Conservation (phyloP, 2,888 invertebrate genomes). For the Serrognathus titanus region DNA sequence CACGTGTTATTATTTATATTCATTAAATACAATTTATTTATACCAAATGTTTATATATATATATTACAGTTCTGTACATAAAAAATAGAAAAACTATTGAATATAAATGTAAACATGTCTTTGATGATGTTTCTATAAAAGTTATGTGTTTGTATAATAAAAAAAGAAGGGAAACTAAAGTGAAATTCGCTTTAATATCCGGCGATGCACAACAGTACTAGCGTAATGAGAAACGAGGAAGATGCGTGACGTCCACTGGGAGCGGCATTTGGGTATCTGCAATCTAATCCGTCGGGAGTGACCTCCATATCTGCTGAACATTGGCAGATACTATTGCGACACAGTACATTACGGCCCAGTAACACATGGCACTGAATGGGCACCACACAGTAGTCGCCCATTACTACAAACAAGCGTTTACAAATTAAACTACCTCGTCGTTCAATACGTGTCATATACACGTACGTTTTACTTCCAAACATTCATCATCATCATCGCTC, state of each 20-base stretch:
- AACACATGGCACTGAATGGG: slow-evolving; percentile 4
- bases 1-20: slow-evolving; percentile 3
- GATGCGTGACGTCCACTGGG: background rate
- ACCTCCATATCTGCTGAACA: slow-evolving; percentile 11
- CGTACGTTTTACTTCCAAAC: background rate
- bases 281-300: slow-evolving; percentile 7
- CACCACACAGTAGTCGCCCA: slow-evolving; percentile 12
- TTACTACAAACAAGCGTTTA: slow-evolving; percentile 7
- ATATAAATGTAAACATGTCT: slow-evolving; percentile 24
- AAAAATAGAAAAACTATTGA: slow-evolving; percentile 8
- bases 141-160: slow-evolving; percentile 34
- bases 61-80: slow-evolving; percentile 8
- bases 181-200: no score
- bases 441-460: no score
- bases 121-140: slow-evolving; percentile 31
- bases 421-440: background rate
- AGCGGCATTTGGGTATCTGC: background rate
- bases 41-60: slow-evolving; percentile 10
- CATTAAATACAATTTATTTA: slow-evolving; percentile 5
- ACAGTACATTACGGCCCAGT: slow-evolving; percentile 9
- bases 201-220: no score
- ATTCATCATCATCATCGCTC: no score
- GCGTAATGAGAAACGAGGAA: background rate
- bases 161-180: slow-evolving; percentile 2
- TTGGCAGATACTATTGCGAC: slow-evolving; percentile 16